Conservation (phyloP, 2,113 vertebrate genomes). For the Erinaceus europaeus region DNA sequence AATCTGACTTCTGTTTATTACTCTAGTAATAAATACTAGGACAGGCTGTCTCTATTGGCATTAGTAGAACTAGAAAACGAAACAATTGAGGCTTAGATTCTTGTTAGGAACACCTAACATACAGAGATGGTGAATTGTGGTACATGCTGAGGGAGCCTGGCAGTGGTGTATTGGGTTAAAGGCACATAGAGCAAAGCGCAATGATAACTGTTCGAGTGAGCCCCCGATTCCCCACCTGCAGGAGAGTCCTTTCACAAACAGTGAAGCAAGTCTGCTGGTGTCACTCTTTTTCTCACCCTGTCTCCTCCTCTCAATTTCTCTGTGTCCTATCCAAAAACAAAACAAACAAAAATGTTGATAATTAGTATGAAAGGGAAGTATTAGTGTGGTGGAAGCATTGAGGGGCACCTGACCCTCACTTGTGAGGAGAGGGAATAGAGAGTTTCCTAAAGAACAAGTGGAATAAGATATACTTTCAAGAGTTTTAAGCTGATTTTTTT, state of each 20-base stretch:
- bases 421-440: neutral
- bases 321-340: too few relatives aligned
- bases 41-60: constrained; percentile 60
- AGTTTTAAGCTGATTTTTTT: neutral
- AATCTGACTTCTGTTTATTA: constrained; percentile 61
- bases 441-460: neutral
- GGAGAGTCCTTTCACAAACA: too few relatives aligned
- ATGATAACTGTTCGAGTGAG: too few relatives aligned
- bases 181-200: too few relatives aligned
- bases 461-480: neutral
- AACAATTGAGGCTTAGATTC: constrained; percentile 36
- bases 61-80: constrained; percentile 50
- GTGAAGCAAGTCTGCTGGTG: too few relatives aligned
- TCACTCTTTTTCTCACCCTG: too few relatives aligned
- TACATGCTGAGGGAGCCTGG: too few relatives aligned
- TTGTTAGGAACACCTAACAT: constrained; percentile 11
- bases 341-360: too few relatives aligned
- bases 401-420: neutral
- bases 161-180: too few relatives aligned
- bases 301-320: too few relatives aligned
- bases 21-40: constrained; percentile 51
- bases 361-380: accelerated
- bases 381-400: neutral
- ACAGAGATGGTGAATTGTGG: neutral
- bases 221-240: too few relatives aligned